Evolutionary conservation across 2,113 vertebrate genomes (phyloP).

Genomic region (Tragelaphus imberbis): DNA sequence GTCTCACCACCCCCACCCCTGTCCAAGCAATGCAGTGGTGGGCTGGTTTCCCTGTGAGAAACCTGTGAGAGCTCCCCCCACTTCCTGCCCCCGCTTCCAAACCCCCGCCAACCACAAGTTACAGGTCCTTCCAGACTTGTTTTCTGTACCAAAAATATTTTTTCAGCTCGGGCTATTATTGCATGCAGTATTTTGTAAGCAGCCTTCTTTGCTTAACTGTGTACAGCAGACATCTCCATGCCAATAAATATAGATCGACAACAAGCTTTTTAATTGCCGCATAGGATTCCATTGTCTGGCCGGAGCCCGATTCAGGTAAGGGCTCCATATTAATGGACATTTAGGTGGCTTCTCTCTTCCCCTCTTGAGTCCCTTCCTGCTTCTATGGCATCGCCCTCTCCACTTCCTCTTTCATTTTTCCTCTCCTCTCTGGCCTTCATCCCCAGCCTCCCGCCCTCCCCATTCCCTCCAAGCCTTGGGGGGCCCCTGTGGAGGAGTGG

Average conservation of each 20-base stretch:
- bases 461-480: background rate
- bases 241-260: slow-evolving; percentile 23
- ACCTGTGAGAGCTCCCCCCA: background rate
- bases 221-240: background rate
- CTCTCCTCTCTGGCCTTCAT: background rate
- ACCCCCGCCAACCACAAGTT: background rate
- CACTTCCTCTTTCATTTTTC: background rate
- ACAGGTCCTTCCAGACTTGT: background rate
- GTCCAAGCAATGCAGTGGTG: background rate
- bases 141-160: background rate
- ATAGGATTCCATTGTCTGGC: background rate
- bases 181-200: slow-evolving; percentile 10
- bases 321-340: background rate
- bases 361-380: background rate
- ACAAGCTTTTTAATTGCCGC: slow-evolving; percentile 41
- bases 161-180: slow-evolving; percentile 13
- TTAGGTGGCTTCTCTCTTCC: background rate
- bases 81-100: too few species aligned
- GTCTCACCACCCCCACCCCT: background rate
- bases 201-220: slow-evolving; percentile 33
- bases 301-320: background rate
- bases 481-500: background rate
- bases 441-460: background rate
- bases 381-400: background rate
- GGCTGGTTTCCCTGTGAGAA: too few species aligned